Conservation (phyloP, 2,797 vertebrate genomes). For the Trematomus bernacchii region DNA sequence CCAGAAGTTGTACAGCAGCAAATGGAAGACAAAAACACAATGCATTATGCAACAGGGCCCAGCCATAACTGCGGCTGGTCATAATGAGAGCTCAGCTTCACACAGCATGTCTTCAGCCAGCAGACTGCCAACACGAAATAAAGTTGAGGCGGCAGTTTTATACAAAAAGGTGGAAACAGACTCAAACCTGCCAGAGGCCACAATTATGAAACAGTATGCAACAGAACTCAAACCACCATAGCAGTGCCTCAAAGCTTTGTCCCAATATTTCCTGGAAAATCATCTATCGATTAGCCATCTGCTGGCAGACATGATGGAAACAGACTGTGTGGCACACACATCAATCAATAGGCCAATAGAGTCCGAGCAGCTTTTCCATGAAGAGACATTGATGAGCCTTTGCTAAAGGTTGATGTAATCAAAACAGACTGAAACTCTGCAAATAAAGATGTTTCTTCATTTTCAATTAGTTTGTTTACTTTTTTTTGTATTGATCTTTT, state of each 20-base stretch:
- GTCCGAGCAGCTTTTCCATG: conserved; percentile 36
- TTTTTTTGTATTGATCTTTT: too few species aligned
- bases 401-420: background rate
- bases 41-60: background rate
- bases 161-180: conserved; percentile 18
- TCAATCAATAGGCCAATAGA: conserved; percentile 62
- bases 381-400: conserved; percentile 5
- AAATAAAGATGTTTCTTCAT: too few species aligned
- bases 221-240: background rate
- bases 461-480: too few species aligned
- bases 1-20: background rate
- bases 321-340: conserved; percentile 45
- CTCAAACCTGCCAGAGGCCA: conserved; percentile 22
- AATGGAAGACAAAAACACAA: background rate
- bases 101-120: conserved; percentile 19
- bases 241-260: conserved; percentile 31
- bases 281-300: conserved; percentile 57
- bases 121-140: conserved; percentile 1
- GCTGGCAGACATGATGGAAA: conserved; percentile 68
- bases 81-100: conserved; percentile 14
- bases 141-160: conserved; percentile 4
- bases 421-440: background rate
- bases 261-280: conserved; percentile 53
- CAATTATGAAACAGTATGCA: conserved; percentile 22
- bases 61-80: conserved; percentile 20